Conservation (phyloP, 2,797 vertebrate species). For the Mormyrus proboscirostris region DNA sequence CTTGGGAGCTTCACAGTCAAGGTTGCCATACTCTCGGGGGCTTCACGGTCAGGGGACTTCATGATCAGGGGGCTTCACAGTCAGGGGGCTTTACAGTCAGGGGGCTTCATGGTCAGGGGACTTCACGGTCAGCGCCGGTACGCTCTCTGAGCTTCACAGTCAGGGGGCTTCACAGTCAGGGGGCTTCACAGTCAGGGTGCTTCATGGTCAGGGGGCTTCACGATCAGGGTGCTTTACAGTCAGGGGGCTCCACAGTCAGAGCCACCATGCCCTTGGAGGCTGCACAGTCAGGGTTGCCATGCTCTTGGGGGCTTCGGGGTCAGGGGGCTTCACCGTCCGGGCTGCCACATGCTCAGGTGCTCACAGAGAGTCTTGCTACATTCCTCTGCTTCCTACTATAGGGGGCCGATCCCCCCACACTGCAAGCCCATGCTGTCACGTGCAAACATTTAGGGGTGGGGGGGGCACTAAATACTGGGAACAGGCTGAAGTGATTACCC, state of each 20-base stretch:
- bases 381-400: neutral
- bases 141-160: too few species aligned
- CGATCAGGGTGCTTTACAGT: neutral
- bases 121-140: too few species aligned
- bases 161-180: neutral
- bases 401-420: neutral
- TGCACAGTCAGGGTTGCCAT: too few species aligned
- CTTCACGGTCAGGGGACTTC: neutral
- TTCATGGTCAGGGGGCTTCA: neutral
- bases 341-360: neutral
- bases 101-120: neutral
- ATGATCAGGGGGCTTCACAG: neutral
- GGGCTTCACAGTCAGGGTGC: too few species aligned
- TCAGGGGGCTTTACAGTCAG: neutral
- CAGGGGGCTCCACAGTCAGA: neutral
- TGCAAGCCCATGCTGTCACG: slow-evolving; percentile 5
- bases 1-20: too few species aligned
- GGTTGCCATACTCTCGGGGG: too few species aligned
- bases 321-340: neutral
- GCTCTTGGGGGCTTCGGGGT: too few species aligned
- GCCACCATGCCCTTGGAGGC: too few species aligned
- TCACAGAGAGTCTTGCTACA: neutral
- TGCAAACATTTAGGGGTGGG: slow-evolving; percentile 20
- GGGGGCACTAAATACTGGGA: slow-evolving; percentile 8
- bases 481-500: slow-evolving; percentile 24